Base-by-base conservation (phyloP, 2,797 vertebrate genomes). In the Urocyon cinereoargenteus region DNA sequence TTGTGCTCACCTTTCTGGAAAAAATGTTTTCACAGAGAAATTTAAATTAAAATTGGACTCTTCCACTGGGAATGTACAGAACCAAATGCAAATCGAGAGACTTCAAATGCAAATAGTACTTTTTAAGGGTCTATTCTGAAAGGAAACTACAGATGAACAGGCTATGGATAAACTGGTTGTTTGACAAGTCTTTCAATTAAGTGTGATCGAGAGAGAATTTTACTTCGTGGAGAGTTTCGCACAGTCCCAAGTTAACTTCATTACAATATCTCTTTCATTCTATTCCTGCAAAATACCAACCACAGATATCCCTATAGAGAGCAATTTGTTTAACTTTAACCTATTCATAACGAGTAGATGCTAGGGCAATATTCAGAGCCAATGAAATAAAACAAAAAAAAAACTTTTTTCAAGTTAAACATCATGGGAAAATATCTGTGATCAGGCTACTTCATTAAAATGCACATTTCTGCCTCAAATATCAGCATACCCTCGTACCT, bases 51-150 rank as follows among this genome's bases (percentile, higher is more conserved):
- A 99, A 97, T 96, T 96, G 97, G 96, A 85, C 98, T 91, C 97
- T 96, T 98, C 96, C 97, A 97, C 66, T 97, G 94, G 3, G 97
- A 97, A 97, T n/a, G 83, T 85, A 94, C 92, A 97, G 97, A 98
- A 96, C 96, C 98, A 98, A 98, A 99, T 98, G 98, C 98, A 98
- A 98, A 98, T 98, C 9, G 95, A 96, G 97, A 97, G 98, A 97
- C 98, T 98, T 98, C 98, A 98, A 98, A 98, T 98, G 98, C 98
- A 98, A 99, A 98, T 98, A 97, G 97, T 97, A 97, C 97, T 85
- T 97, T 98, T 97, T 95, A 98, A 98, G 91, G 96, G 96, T 96
- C 97, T 93, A 66, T 96, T 97, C 70, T 98, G 98, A 98, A 98
- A 98, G 98, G 97, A 97, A 98, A 98, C 95, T 61, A 97, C 96